phyloP scores from a whole-genome alignment of 2,888 invertebrate genomes.

The Stenodera caucasica region DNA sequence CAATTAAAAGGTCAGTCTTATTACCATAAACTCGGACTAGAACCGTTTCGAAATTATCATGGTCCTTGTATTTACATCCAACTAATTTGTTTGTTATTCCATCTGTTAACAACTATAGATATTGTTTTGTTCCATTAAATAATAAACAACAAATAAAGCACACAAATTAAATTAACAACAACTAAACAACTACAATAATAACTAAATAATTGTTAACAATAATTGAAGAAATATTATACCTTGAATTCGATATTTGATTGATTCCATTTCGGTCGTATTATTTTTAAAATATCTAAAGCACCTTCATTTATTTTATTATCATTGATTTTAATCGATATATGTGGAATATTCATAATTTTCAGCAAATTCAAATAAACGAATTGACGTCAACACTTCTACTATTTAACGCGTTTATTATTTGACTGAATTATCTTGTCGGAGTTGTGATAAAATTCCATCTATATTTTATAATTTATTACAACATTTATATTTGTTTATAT shows the following conservation, averaged over 20 bases:
- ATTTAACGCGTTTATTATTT: neutral
- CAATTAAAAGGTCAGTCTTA: conserved; percentile 90
- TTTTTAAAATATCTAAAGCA: conserved; percentile 67
- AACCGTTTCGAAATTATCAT: conserved; percentile 67
- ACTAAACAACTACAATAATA: neutral
- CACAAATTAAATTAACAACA: neutral
- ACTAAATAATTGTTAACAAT: neutral
- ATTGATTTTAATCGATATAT: conserved; percentile 49
- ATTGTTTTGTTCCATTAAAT: conserved; percentile 32
- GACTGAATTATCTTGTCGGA: neutral
- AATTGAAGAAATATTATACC: conserved; percentile 57
- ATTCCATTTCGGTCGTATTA: conserved; percentile 73
- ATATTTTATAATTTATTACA: no score
- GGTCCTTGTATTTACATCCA: conserved; percentile 62
- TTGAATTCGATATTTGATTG: conserved; percentile 67
- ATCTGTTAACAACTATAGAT: conserved; percentile 81
- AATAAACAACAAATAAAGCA: conserved; percentile 11
- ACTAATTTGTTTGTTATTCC: conserved; percentile 93
- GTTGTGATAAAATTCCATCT: no score
- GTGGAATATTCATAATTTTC: conserved; percentile 15
- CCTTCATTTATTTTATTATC: conserved; percentile 70
- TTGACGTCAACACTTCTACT: neutral
- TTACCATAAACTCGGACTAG: conserved; percentile 90
- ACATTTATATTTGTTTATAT: no score
- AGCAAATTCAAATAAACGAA: no score